A percentile compares a stretch with the other conserved stretches of the same genome.
Conservation (phyloP, 2,797 vertebrate genomes). For the Darevskia mixta region DNA sequence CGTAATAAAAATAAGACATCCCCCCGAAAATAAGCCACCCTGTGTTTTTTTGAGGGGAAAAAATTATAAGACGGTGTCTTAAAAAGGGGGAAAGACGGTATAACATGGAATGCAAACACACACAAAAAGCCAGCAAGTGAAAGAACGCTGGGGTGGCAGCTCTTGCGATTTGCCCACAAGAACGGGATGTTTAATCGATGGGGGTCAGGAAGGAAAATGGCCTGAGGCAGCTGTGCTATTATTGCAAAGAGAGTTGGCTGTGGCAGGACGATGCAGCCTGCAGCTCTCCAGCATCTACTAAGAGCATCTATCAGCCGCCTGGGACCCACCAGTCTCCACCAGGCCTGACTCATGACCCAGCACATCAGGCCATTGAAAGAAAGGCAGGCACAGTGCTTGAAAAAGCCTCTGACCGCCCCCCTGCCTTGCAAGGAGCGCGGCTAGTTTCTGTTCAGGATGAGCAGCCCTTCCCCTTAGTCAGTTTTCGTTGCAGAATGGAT, state of each 20-base stretch:
- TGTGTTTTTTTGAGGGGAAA: too few relatives aligned
- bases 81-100: too few relatives aligned
- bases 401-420: neutral
- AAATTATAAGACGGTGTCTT: too few relatives aligned
- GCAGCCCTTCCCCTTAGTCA: constrained; percentile 31
- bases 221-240: neutral
- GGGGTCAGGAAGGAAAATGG: neutral
- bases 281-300: neutral
- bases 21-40: too few relatives aligned
- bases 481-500: constrained; percentile 47
- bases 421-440: too few relatives aligned
- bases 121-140: neutral
- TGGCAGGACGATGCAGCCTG: neutral
- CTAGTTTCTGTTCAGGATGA: neutral
- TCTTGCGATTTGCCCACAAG: neutral
- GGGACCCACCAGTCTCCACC: neutral
- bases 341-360: constrained; percentile 30
- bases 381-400: neutral
- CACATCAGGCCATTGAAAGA: neutral
- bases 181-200: constrained; percentile 3
- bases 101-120: constrained; percentile 15
- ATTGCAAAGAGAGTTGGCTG: too few relatives aligned
- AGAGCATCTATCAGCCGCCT: neutral
- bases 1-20: too few relatives aligned
- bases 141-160: neutral